Evolutionary conservation across 2,888 invertebrate genomes (phyloP).

Genomic region (Temnothorax ravouxi): DNA sequence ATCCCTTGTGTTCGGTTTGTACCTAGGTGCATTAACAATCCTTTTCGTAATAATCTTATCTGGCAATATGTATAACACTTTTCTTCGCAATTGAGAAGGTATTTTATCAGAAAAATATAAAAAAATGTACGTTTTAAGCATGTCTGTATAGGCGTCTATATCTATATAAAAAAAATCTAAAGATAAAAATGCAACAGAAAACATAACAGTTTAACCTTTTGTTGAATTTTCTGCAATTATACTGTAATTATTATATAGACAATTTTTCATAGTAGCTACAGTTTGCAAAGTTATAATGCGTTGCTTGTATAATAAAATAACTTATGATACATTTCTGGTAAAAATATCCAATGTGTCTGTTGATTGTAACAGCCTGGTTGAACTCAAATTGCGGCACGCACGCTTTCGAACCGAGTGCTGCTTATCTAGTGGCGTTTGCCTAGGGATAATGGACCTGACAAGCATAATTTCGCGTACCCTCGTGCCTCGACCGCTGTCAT

Average conservation of each 20-base stretch:
- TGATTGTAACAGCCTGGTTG: conserved; percentile 18
- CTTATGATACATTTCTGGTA: not conserved
- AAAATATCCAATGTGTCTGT: conserved; percentile 9
- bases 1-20: not conserved
- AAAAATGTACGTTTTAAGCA: not conserved
- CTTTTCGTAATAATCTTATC: not conserved
- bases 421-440: conserved; percentile 55
- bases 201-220: not conserved
- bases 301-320: not conserved
- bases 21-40: not conserved
- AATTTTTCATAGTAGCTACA: not conserved
- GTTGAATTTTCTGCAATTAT: not conserved
- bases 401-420: conserved; percentile 39
- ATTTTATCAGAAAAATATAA: not conserved
- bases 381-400: conserved; percentile 35
- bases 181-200: not conserved
- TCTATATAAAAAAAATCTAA: not conserved
- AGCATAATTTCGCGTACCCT: conserved; percentile 84
- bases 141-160: not conserved
- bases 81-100: not conserved
- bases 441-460: conserved; percentile 83
- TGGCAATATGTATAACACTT: not conserved
- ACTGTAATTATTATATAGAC: not conserved
- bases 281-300: not conserved
- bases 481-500: conserved; percentile 82